A percentile compares a stretch with the other conserved stretches of the same genome.
These are phyloP conservation scores for Adineta ricciae DNA, from an alignment of 2,888 invertebrate species.

Conservation along the genomic window DNA sequence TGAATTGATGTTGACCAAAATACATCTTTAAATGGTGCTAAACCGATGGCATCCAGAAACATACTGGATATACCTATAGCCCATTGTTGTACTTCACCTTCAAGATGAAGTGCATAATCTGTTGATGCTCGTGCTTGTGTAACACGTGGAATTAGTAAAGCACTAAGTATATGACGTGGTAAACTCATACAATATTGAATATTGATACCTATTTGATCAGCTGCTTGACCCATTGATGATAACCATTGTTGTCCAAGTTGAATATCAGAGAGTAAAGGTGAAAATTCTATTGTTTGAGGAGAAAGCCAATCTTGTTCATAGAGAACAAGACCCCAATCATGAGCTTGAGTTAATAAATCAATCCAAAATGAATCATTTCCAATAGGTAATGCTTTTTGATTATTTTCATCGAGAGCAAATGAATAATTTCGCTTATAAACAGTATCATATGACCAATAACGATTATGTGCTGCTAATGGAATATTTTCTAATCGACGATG, in stretches of 20 bases:
- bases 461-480: constrained; percentile 35
- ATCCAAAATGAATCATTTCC: constrained; percentile 40
- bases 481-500: constrained; percentile 43
- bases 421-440: constrained; percentile 40
- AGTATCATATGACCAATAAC: constrained; percentile 34
- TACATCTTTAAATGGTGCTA: constrained; percentile 42
- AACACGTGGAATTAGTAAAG: constrained; percentile 39
- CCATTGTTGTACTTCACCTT: constrained; percentile 21
- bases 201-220: constrained; percentile 37
- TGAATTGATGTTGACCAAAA: constrained; percentile 42
- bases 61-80: constrained; percentile 27
- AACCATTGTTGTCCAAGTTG: constrained; percentile 40
- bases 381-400: constrained; percentile 31
- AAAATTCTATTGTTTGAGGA: constrained; percentile 38
- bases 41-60: constrained; percentile 23
- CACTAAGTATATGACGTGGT: constrained; percentile 39
- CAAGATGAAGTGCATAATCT: constrained; percentile 27
- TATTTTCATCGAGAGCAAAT: constrained; percentile 35
- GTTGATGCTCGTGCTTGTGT: constrained; percentile 39
- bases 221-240: constrained; percentile 41
- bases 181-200: constrained; percentile 45
- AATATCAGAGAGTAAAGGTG: constrained; percentile 37
- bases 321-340: constrained; percentile 39
- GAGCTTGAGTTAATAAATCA: constrained; percentile 37
- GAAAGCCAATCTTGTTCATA: constrained; percentile 45